phyloP scores from a whole-genome alignment of 1,140 invertebrate genomes.

The Lepidurus arcticus region DNA sequence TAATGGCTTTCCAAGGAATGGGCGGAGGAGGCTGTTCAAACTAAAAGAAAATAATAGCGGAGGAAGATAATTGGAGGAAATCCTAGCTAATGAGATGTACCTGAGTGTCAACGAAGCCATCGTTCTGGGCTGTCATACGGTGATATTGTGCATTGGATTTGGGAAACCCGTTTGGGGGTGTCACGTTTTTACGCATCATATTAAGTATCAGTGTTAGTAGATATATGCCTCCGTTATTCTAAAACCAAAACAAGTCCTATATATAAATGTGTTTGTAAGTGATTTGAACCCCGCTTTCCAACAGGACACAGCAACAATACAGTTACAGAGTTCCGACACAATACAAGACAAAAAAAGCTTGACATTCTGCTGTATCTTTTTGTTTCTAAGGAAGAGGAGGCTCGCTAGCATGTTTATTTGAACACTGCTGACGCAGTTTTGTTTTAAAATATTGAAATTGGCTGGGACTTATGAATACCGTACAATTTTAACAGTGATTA shows the following conservation, averaged over 20 bases:
- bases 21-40: constrained; percentile 54
- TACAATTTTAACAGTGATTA: no score
- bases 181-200: constrained; percentile 19
- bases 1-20: constrained; percentile 76
- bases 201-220: not conserved
- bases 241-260: no score
- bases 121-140: constrained; percentile 33
- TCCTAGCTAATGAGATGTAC: constrained; percentile 5
- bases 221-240: not conserved
- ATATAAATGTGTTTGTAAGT: not conserved
- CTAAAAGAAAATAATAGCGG: constrained; percentile 44
- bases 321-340: no score
- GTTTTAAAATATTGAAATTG: no score
- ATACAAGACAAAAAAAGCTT: no score
- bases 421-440: no score
- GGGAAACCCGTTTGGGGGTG: not conserved
- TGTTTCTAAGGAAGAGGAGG: no score
- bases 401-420: no score
- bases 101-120: constrained; percentile 33
- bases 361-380: no score
- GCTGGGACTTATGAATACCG: no score
- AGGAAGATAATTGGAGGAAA: not conserved
- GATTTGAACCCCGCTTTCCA: no score
- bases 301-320: no score
- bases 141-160: constrained; percentile 29